Evolutionary conservation across 37 sponge, comb jelly and placozoan genomes (phyloP).

Genomic region (Haliclona indistincta): DNA sequence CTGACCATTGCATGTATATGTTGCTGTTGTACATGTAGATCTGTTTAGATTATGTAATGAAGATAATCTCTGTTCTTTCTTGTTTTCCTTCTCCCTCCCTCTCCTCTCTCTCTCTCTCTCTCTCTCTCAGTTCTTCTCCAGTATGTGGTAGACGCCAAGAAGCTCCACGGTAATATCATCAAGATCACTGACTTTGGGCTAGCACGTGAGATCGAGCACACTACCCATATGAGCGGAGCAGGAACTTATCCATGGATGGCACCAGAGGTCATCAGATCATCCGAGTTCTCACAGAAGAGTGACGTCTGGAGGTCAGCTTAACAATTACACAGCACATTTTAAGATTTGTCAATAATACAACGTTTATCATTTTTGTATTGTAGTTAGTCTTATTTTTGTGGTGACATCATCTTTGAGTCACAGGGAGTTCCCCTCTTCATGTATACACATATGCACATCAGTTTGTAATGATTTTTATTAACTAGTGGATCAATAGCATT

Average conservation of each 20-base stretch:
- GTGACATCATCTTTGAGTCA: no score
- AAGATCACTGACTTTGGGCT: constrained; percentile 95
- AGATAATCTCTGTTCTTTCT: no score
- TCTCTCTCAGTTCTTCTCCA: constrained; percentile 65
- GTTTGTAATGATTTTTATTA: background rate
- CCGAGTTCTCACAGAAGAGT: constrained; percentile 76
- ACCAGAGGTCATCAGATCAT: constrained; percentile 85
- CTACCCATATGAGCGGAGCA: constrained; percentile 86
- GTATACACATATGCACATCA: constrained; percentile 4
- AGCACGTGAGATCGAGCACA: constrained; percentile 87
- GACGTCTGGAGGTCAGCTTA: constrained; percentile 96
- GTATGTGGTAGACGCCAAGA: constrained; percentile 32
- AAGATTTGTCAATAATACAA: background rate
- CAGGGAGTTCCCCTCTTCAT: no score
- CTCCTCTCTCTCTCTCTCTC: constrained; percentile 1
- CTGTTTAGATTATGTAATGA: no score
- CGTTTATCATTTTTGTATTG: background rate
- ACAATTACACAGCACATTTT: background rate
- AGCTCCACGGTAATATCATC: constrained; percentile 60
- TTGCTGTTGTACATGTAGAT: no score
- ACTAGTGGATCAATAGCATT: no score
- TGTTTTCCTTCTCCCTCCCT: no score
- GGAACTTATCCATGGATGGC: constrained; percentile 98
- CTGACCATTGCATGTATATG: no score
- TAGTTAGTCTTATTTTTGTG: constrained; percentile 2